Percentiles rank a stretch among this genome's conserved stretches.
Conservation (phyloP, 1,140 invertebrate species). For the Pinna nobilis region DNA sequence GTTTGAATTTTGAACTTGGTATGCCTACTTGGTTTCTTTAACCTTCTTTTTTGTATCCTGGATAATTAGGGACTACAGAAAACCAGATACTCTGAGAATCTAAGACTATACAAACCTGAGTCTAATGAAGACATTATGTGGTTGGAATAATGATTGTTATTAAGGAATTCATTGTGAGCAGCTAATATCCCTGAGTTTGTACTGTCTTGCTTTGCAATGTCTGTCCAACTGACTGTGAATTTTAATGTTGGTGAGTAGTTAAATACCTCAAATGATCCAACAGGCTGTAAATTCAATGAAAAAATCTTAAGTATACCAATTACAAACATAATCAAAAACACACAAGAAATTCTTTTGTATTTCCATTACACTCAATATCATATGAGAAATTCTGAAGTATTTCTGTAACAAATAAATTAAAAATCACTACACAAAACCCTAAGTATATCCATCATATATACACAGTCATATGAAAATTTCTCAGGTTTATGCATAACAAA, state of each 20-base stretch:
- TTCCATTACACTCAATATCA: too few relatives aligned
- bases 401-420: neutral
- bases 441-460: too few relatives aligned
- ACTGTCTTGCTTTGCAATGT: conserved; percentile 81
- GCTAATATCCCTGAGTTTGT: conserved; percentile 66
- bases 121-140: conserved; percentile 30
- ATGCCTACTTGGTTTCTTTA: too few relatives aligned
- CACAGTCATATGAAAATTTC: too few relatives aligned
- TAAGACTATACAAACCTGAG: too few relatives aligned
- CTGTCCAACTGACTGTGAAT: conserved; percentile 88
- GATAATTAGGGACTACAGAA: too few relatives aligned
- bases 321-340: neutral
- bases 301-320: neutral
- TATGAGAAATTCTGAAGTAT: neutral
- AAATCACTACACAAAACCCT: too few relatives aligned
- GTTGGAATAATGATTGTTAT: conserved; percentile 49
- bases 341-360: too few relatives aligned
- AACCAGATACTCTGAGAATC: too few relatives aligned
- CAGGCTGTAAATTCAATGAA: conserved; percentile 47
- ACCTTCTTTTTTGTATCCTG: too few relatives aligned
- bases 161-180: conserved; percentile 48
- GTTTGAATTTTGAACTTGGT: too few relatives aligned
- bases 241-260: conserved; percentile 86
- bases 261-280: conserved; percentile 72
- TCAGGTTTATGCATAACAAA: too few relatives aligned